Evolutionary conservation across 2,113 vertebrate species (phyloP).

Genomic region (Desmodus rotundus): DNA sequence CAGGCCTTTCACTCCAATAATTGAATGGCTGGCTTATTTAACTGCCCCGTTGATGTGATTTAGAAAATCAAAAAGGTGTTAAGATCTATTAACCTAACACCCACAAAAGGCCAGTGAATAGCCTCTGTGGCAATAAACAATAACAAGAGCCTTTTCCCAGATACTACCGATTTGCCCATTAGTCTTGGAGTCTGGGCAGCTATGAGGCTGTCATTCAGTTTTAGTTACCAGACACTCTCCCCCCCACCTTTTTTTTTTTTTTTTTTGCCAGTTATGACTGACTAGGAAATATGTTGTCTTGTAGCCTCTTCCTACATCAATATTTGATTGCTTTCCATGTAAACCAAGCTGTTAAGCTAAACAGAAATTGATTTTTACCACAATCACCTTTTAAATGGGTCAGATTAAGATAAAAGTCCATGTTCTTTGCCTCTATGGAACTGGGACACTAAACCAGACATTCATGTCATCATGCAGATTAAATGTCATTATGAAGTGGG

Average conservation of each 20-base stretch:
- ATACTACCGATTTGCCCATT: not conserved
- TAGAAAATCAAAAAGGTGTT: constrained; percentile 13
- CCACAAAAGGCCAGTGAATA: not conserved
- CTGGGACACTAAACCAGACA: constrained; percentile 75
- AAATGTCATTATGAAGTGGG: too few species aligned
- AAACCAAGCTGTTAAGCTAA: constrained; percentile 83
- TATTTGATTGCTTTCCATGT: constrained; percentile 79
- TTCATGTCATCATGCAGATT: constrained; percentile 80
- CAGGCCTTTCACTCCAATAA: not conserved
- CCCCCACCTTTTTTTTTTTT: not conserved
- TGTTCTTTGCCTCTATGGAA: constrained; percentile 70
- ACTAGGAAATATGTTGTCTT: constrained; percentile 39
- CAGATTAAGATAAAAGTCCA: constrained; percentile 81
- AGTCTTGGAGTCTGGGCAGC: not conserved
- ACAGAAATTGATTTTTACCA: constrained; percentile 79
- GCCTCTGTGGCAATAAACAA: not conserved
- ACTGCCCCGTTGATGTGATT: not conserved
- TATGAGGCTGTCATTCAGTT: not conserved
- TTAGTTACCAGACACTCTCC: not conserved
- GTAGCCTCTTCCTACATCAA: constrained; percentile 71
- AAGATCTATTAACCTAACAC: constrained; percentile 32
- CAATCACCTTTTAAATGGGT: constrained; percentile 83
- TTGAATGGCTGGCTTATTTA: not conserved
- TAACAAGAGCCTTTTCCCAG: not conserved
- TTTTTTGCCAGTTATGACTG: not conserved